Base-by-base conservation (phyloP, 2,888 invertebrate species). In the Plutella xylostella region DNA sequence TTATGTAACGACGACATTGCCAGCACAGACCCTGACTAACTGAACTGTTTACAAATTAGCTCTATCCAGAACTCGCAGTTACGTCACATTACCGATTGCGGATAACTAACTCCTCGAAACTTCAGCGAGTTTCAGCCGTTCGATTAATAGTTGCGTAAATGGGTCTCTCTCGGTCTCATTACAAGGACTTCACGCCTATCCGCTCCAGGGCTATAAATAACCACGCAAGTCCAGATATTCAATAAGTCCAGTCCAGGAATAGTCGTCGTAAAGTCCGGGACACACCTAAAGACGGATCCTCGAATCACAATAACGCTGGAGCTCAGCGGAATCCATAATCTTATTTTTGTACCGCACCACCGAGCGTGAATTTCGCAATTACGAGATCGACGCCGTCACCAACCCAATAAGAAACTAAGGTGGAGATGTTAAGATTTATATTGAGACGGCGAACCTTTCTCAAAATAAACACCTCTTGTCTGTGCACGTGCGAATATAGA, bases 291-390 rank as follows among this genome's bases (percentile, higher is more conserved):
- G 79, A 79, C 82, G 80, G 75, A 83, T 83, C 82, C 80, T 80
- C 82, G 82, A 83, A 83, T 83, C 82, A 82, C 78, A 83, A 83
- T 82, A 83, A 78, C 80, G 72, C 68, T 67, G 68, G 71, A 78
- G 69, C 82, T 83, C 82, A 80, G 75, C 75, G 65, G 83, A 83
- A 83, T 83, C 82, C 83, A 83, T 82, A 83, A 83, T 80, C 83
- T 83, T 83, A 83, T 83, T 83, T 82, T 83, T 82, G 83, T 80
- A 80, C 82, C 77, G 82, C 82, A 76, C 82, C 71, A 62, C 74
- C 75, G 69, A 83, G 83, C 83, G 82, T 83, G 79, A 82, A 82
- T 82, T 83, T 82, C 75, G 82, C 82, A 83, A 83, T 83, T 82
- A 82, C 72, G 72, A 69, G 68, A 65, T 59, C 61, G 51, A 48